These are phyloP conservation scores for Anodontia alba DNA, from an alignment of 2,888 invertebrate species.

Conservation along the genomic window DNA sequence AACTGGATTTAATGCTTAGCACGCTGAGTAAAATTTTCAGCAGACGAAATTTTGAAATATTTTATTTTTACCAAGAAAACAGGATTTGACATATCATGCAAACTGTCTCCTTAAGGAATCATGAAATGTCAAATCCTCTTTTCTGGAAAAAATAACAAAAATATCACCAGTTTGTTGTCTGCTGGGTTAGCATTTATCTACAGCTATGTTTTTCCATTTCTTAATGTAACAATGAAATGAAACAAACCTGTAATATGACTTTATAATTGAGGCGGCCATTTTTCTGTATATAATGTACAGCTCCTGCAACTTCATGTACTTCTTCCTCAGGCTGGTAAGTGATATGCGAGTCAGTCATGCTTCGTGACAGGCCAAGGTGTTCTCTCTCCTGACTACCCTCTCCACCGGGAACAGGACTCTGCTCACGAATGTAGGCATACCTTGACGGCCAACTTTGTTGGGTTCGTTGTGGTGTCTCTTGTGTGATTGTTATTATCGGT, in stretches of 20 bases:
- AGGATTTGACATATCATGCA: too few species aligned
- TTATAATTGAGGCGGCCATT: conserved; percentile 97
- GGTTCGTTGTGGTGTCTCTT: conserved; percentile 55
- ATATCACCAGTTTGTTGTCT: too few species aligned
- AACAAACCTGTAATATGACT: conserved; percentile 88
- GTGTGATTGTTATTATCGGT: conserved; percentile 97
- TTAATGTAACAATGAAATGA: neutral
- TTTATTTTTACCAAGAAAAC: too few species aligned
- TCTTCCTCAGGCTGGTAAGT: conserved; percentile 78
- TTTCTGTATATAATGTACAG: conserved; percentile 95
- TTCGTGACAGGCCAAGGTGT: conserved; percentile 85
- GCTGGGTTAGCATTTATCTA: too few species aligned
- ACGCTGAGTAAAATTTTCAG: too few species aligned
- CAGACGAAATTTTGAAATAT: too few species aligned
- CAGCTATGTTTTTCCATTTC: too few species aligned
- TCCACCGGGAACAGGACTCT: conserved; percentile 89
- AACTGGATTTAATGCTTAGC: too few species aligned
- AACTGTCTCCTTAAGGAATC: too few species aligned
- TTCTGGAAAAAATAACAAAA: too few species aligned
- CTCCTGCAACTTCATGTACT: conserved; percentile 89
- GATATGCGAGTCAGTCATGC: conserved; percentile 83
- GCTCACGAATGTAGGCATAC: conserved; percentile 84
- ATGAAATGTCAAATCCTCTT: too few species aligned
- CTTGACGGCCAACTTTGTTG: conserved; percentile 44
- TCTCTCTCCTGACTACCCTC: conserved; percentile 88